Evolutionary conservation across 2,888 invertebrate species (phyloP), one percentile per base, ranked within the genome.

Genomic region (Andrena camellia): DNA sequence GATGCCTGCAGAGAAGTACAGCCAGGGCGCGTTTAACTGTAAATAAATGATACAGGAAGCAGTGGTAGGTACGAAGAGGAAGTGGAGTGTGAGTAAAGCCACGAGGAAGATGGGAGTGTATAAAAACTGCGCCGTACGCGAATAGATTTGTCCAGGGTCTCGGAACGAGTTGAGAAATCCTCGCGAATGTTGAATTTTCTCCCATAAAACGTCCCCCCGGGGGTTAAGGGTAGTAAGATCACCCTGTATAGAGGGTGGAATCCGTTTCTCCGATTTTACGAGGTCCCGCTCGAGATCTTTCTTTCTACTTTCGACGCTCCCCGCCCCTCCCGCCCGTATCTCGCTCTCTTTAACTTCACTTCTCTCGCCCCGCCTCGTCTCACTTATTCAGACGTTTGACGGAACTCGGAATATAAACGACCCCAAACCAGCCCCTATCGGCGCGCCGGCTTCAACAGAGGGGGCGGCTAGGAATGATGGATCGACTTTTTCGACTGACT

Each of bases 261-360:
- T 87, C 83, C 89, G 86, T 89, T 90, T 90, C 90, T 84, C 85
- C 81, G 89, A 89, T 90, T 90, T 87, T 89, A 89, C 87, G 88
- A 81, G 75, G 69, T 77, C 83, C 79, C 86, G 74, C 78, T 76
- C 66, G 87, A 78, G 79, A 81, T 77, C 83, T 79, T 81, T 77
- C 72, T 75, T 78, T 79, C 62, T 73, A 74, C 78, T 62, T 69
- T 60, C 69, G 6, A 26, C 60, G 13, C 54, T 52, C 52, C 20
- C 59, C 42, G 7, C 64, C 66, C 69, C 74, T 67, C 62, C 26
- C 35, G 20, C 42, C 10, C 6, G 10, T n/a, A 20, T 42, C 35
- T 26, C 31, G 13, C 26, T 52, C 20, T 20, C 59, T 10, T 23
- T 35, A 7, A 50, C 26, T 20, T 64, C 48, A 10, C 59, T 42